These are phyloP conservation scores for Takifugu bimaculatus DNA, from an alignment of 2,113 vertebrate genomes.

Conservation along the genomic window DNA sequence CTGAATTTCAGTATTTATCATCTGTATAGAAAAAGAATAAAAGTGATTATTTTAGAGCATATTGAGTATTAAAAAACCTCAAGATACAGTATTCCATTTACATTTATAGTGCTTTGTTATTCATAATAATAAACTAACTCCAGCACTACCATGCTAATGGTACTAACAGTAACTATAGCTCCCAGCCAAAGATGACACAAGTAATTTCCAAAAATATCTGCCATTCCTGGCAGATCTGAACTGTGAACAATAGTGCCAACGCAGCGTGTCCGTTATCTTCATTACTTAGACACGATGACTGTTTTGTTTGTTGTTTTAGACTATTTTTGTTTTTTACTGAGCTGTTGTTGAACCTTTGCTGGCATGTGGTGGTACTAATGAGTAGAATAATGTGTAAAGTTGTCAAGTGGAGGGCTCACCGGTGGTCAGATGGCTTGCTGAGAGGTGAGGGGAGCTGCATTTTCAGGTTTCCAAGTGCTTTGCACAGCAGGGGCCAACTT, in stretches of 20 bases:
- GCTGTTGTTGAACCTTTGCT: conserved; percentile 82
- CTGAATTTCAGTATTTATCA: too few relatives aligned
- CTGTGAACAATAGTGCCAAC: too few relatives aligned
- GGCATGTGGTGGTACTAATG: conserved; percentile 83
- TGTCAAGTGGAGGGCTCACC: conserved; percentile 85
- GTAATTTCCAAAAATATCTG: neutral
- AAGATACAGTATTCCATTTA: neutral
- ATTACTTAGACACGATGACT: neutral
- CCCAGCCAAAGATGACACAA: neutral
- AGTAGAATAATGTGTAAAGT: conserved; percentile 90
- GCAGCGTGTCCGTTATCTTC: neutral
- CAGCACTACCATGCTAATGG: neutral
- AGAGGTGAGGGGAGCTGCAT: conserved; percentile 81
- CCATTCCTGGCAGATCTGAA: neutral
- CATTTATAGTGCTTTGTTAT: neutral
- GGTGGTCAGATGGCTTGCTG: conserved; percentile 78
- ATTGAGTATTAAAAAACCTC: neutral
- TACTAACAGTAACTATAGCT: neutral
- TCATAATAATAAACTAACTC: neutral
- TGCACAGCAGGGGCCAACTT: conserved; percentile 31
- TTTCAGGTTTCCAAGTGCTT: conserved; percentile 60
- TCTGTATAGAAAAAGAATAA: too few relatives aligned
- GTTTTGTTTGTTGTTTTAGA: neutral
- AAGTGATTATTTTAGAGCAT: neutral
- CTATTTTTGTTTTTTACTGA: conserved; percentile 52